Evolutionary conservation across 2,888 invertebrate genomes (phyloP).

Genomic region (Craniophora ligustri): DNA sequence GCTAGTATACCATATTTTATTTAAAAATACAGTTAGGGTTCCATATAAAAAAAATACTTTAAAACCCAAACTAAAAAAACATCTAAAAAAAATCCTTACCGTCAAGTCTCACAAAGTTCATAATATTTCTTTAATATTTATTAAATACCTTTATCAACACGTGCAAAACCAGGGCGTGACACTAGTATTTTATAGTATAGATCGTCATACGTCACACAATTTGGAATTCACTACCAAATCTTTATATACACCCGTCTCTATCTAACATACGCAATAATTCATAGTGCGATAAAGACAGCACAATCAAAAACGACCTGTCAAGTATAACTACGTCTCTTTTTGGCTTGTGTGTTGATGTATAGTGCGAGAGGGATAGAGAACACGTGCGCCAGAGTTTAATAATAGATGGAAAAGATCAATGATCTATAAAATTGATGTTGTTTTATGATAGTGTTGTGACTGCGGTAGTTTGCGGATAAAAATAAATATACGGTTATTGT

Average conservation of each 20-base stretch:
- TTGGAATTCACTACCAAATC: slow-evolving; percentile 31
- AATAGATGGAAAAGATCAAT: slow-evolving; percentile 59
- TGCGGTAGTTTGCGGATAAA: slow-evolving; percentile 17
- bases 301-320: background rate
- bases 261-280: slow-evolving; percentile 11
- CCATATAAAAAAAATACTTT: too few species aligned
- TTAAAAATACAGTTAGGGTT: too few species aligned
- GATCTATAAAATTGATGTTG: slow-evolving; percentile 59
- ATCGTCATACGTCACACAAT: slow-evolving; percentile 17
- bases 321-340: slow-evolving; percentile 17
- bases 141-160: too few species aligned
- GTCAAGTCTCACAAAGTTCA: too few species aligned
- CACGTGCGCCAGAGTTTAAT: slow-evolving; percentile 57
- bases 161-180: too few species aligned
- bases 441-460: slow-evolving; percentile 48
- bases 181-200: too few species aligned
- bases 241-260: slow-evolving; percentile 19
- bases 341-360: background rate
- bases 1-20: too few species aligned
- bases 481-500: too few species aligned
- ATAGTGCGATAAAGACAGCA: slow-evolving; percentile 28
- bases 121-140: too few species aligned
- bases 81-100: too few species aligned
- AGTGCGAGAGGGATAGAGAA: slow-evolving; percentile 36
- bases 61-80: too few species aligned